These are phyloP conservation scores for Yasuhikotakia modesta DNA, from an alignment of 2,797 vertebrate species.

Conservation along the genomic window DNA sequence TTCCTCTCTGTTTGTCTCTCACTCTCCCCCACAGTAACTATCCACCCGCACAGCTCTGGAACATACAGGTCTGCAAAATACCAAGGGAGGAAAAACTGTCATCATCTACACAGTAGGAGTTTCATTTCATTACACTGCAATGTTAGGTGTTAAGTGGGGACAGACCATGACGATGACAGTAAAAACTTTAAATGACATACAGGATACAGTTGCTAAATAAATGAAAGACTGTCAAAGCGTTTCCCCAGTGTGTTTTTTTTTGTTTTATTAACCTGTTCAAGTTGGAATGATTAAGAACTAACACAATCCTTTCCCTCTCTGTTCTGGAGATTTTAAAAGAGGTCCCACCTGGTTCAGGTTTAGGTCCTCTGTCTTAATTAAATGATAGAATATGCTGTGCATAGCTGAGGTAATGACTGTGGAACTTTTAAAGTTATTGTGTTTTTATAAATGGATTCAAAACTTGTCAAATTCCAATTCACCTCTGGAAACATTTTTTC, in stretches of 20 bases:
- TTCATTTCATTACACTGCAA: slow-evolving; percentile 11
- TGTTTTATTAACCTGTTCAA: slow-evolving; percentile 20
- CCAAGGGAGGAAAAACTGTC: slow-evolving; percentile 29
- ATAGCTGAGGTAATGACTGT: not conserved
- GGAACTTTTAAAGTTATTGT: not conserved
- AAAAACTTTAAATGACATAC: slow-evolving; percentile 17
- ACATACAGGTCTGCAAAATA: slow-evolving; percentile 22
- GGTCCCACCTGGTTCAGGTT: slow-evolving; percentile 8
- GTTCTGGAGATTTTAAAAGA: not conserved
- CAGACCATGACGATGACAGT: not conserved
- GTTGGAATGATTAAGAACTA: slow-evolving; percentile 6
- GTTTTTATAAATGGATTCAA: not conserved
- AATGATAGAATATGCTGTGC: not conserved
- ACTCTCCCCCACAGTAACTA: slow-evolving; percentile 15
- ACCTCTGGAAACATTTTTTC: not conserved
- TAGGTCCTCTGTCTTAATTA: slow-evolving; percentile 18
- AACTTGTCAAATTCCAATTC: not conserved
- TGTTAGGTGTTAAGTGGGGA: not conserved
- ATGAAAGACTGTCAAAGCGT: slow-evolving; percentile 6
- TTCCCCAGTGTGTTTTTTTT: slow-evolving; percentile 10
- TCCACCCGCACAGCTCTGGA: slow-evolving; percentile 4
- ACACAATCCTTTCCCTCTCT: not conserved
- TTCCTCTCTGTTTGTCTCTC: not conserved
- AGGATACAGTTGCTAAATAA: not conserved
- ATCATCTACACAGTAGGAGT: slow-evolving; percentile 4